Base-by-base conservation (phyloP, 2,113 vertebrate genomes). In the Salminus brasiliensis region DNA sequence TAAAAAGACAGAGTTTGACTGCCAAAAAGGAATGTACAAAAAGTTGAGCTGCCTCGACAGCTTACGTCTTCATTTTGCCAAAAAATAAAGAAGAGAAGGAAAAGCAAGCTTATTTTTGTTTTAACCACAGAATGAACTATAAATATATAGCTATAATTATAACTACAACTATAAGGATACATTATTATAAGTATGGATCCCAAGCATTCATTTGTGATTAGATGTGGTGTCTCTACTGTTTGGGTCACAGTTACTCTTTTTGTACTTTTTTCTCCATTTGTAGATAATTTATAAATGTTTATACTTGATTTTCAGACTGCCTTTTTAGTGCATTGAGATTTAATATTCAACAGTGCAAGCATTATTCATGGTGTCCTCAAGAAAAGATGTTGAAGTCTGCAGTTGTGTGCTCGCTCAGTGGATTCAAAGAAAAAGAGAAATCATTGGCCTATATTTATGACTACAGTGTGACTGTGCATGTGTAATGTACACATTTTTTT, bases 281-380 rank as follows among this genome's bases (percentile, higher is more conserved):
- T 96, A 95, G 94, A 95, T 94, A 91, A 93, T 97, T 98, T 98
- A 87, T 96, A 96, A 90, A 95, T 96, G 95, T 97, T 97, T 97
- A 91, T 96, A 96, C 94, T 95, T 95, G 90, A 94, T 96, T 98
- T 96, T 94, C 94, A 93, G 92, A 95, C 90, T 94, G 93, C 94
- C 95, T 96, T 95, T 94, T 96, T 82, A 82, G 93, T 95, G 96
- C 95, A 88, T 93, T 92, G 80, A 88, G 81, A 90, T 85, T 76
- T 84, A 81, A 88, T 87, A 85, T 88, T 87, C 78, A 82, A 89
- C 91, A 93, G 92, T 90, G 89, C 86, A 91, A 93, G 90, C 92
- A 93, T 93, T 94, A 92, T 94, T 93, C 94, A 93, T 92, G 89
- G 94, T 96, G 95, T 96, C 94, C 93, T 96, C 92, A 94, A 91